Conservation (phyloP, 2,888 invertebrate species). For the Alsophila aescularia region DNA sequence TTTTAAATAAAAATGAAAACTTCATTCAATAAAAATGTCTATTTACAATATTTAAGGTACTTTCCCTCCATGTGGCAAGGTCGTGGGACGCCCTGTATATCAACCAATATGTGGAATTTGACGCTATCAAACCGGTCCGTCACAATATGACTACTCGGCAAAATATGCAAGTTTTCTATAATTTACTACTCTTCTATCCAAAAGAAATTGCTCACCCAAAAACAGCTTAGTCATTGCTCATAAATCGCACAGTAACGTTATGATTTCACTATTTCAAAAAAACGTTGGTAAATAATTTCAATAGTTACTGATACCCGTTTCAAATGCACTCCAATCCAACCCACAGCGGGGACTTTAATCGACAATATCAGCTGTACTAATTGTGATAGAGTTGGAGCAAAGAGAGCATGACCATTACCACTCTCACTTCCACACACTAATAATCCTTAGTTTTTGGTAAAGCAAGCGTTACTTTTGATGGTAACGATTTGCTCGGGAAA, state of each 20-base stretch:
- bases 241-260: not conserved
- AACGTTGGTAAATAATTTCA: too few relatives aligned
- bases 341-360: constrained; percentile 44
- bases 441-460: constrained; percentile 32
- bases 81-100: too few relatives aligned
- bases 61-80: too few relatives aligned
- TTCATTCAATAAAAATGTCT: too few relatives aligned
- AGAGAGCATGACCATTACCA: constrained; percentile 62
- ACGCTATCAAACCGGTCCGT: too few relatives aligned
- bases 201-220: too few relatives aligned
- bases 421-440: constrained; percentile 53
- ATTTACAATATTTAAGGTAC: too few relatives aligned
- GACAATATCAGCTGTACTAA: constrained; percentile 61
- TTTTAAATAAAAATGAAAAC: too few relatives aligned
- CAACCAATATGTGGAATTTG: too few relatives aligned
- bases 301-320: not conserved
- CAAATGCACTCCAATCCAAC: not conserved
- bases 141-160: too few relatives aligned
- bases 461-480: constrained; percentile 25
- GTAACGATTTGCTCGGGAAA: constrained; percentile 10
- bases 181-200: too few relatives aligned
- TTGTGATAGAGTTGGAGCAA: constrained; percentile 49
- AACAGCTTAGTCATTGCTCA: not conserved
- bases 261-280: not conserved
- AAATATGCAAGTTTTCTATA: too few relatives aligned